Percentiles rank a stretch among this genome's conserved stretches.
Evolutionary conservation across 64 coral and sea anemone genomes (phyloP).

Genomic region (Pocillopora verrucosa): DNA sequence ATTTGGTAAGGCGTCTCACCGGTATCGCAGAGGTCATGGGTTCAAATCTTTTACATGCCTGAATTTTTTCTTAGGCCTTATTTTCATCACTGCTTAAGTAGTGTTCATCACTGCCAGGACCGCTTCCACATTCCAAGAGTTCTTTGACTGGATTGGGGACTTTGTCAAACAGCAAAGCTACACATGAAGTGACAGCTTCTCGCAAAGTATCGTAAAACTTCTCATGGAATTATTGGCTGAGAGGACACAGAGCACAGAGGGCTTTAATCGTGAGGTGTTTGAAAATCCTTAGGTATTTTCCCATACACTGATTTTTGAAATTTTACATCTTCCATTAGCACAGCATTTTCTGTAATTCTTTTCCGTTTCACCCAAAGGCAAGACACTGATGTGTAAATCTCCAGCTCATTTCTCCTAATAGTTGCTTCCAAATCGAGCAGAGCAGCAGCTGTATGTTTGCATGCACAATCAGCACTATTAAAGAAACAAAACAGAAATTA

Average conservation of each 20-base stretch:
- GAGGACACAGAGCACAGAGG: conserved; percentile 1
- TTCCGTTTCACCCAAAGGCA: conserved; percentile 12
- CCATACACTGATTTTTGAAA: conserved; percentile 16
- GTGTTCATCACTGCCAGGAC: too few species aligned
- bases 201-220: conserved; percentile 27
- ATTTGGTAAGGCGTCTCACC: too few species aligned
- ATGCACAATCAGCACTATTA: neutral
- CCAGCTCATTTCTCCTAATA: conserved; percentile 9
- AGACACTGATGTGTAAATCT: conserved; percentile 8
- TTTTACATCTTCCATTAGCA: neutral
- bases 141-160: conserved; percentile 14
- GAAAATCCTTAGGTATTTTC: conserved; percentile 9
- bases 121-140: neutral
- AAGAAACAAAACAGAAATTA: too few species aligned
- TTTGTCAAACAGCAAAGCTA: conserved; percentile 52
- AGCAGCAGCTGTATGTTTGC: neutral
- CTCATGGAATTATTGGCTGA: neutral
- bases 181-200: conserved; percentile 37
- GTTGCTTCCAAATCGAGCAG: conserved; percentile 35
- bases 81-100: too few species aligned
- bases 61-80: too few species aligned
- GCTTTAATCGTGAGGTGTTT: conserved; percentile 23
- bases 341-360: conserved; percentile 4
- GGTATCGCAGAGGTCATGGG: too few species aligned
- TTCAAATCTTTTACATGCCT: too few species aligned